Base-by-base conservation (phyloP, 2,797 vertebrate species). In the Silurus aristotelis region DNA sequence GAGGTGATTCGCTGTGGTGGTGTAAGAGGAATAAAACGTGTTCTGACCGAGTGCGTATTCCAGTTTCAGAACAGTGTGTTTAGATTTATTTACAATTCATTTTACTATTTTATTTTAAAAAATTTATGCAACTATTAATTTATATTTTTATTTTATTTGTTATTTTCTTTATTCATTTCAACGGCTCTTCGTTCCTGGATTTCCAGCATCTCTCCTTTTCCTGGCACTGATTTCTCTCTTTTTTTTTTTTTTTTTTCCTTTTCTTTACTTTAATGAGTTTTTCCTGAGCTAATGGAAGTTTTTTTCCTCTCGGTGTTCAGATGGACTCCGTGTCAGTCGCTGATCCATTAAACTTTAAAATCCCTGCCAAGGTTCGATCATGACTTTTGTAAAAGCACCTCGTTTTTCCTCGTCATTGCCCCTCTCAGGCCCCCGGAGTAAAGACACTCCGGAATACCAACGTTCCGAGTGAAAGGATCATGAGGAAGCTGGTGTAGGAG, bases 391-490 rank as follows among this genome's bases (percentile, higher is more conserved):
- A 83, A 89, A 83, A 77, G 72, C 12, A 17, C 38, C 70, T 46
- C 46, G 38, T 66, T 22, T 60, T 56, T 79, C 31, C 58, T 52
- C 48, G 48, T 52, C 48, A 10, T 52, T 52, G 6, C 48, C 48
- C 48, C 48, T 10, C 48, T 10, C 48, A 38, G 38, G 38, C 73
- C 76, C 80, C 63, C 48, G 64, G 77, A 79, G 85, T 25, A 63
- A 84, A 84, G 79, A 19, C 72, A 79, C 87, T 52, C 72, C 80
- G 72, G 90, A 92, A 91, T 92, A 89, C 89, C 87, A 91, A 91
- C 88, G 58, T 64, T 27, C 27, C 8, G 1, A 1, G 60, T 90
- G 88, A 92, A 92, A 89, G 78, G 86, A 76, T 75, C 84, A 85
- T 80, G 87, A 87, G 82, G 85, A 75, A 85, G 58, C 87, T 89